Conservation (phyloP, 2,888 invertebrate species). For the Steinernema carpocapsae region DNA sequence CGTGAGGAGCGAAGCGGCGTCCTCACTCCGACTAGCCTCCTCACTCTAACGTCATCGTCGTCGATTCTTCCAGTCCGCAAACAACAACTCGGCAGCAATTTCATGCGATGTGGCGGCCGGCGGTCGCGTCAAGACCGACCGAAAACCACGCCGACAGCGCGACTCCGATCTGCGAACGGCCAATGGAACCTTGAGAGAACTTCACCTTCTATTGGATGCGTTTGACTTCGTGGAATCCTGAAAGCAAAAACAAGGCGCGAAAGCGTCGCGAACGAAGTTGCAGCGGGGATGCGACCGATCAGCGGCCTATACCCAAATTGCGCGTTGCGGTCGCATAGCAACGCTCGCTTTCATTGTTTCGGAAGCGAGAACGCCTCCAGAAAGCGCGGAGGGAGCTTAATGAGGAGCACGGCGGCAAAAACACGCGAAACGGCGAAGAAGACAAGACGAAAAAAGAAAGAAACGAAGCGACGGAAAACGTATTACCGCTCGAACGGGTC, state of each 20-base stretch:
- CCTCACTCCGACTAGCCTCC: not conserved
- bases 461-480: not conserved
- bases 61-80: not conserved
- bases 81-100: conserved; percentile 14
- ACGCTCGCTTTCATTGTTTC: not conserved
- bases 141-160: not conserved
- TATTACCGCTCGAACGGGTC: not conserved
- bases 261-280: not conserved
- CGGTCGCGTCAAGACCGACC: conserved; percentile 12
- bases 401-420: not conserved
- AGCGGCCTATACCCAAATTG: not conserved
- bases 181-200: too few species aligned
- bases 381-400: not conserved
- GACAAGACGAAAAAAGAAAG: not conserved
- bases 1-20: not conserved
- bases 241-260: not conserved
- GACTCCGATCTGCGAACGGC: too few species aligned
- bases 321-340: not conserved
- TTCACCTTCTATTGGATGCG: too few species aligned
- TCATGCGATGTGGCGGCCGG: conserved; percentile 4
- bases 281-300: not conserved
- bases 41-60: not conserved
- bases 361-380: not conserved
- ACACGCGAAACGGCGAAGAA: conserved; percentile 12
- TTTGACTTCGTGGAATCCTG: too few species aligned